phyloP scores from a whole-genome alignment of 2,113 vertebrate genomes.

The Smithornis capensis region DNA sequence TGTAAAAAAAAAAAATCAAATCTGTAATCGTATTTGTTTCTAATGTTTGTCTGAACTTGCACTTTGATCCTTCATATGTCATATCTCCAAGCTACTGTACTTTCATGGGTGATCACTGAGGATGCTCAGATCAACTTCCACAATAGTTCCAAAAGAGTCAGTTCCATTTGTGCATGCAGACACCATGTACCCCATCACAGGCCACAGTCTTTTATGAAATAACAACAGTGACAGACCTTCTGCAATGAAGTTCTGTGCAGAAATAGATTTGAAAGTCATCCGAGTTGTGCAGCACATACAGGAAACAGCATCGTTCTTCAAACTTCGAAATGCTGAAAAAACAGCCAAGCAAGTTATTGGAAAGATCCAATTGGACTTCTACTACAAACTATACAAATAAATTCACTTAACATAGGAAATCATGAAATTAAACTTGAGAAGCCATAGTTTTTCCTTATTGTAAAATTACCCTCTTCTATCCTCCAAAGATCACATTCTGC shows the following conservation, averaged over 20 bases:
- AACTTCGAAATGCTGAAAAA: constrained; percentile 94
- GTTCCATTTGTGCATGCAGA: background rate
- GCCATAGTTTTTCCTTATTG: background rate
- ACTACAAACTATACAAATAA: background rate
- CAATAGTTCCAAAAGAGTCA: background rate
- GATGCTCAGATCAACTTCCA: background rate
- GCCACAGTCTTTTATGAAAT: background rate
- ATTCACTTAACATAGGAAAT: background rate
- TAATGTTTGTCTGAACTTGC: background rate
- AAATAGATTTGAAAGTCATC: constrained; percentile 99
- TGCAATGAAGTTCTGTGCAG: constrained; percentile 96
- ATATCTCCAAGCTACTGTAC: background rate
- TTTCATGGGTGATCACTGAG: background rate
- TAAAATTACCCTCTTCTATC: background rate
- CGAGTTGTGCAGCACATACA: constrained; percentile 94
- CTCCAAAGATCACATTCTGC: background rate
- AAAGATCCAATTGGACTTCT: background rate
- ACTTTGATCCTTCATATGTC: background rate
- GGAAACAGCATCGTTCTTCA: constrained; percentile 95
- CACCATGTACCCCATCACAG: background rate
- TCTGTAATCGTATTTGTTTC: background rate
- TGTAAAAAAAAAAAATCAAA: background rate
- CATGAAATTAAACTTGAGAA: background rate
- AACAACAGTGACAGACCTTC: constrained; percentile 78
- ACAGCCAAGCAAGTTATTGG: background rate